A percentile compares a stretch with the other conserved stretches of the same genome.
These are phyloP conservation scores for Ciconia maguari DNA, from an alignment of 2,113 vertebrate genomes.

Conservation along the genomic window DNA sequence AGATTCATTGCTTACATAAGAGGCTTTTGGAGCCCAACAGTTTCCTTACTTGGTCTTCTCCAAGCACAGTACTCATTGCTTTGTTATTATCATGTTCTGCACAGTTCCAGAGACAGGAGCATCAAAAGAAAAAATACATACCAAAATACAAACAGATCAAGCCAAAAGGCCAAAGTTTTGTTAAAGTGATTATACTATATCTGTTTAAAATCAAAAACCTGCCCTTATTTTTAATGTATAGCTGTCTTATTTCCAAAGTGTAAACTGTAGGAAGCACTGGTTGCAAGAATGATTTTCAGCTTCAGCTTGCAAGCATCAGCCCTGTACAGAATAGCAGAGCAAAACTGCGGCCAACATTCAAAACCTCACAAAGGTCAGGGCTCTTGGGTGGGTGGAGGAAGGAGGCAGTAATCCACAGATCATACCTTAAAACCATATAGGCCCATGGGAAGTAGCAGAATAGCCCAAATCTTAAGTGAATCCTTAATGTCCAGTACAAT, in stretches of 20 bases:
- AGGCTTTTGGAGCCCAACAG: not conserved
- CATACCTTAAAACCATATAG: not conserved
- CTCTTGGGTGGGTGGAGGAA: not conserved
- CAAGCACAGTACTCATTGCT: not conserved
- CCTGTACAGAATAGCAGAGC: not conserved
- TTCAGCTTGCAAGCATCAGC: not conserved
- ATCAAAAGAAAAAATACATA: not conserved
- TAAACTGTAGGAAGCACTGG: not conserved
- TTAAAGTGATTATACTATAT: not conserved
- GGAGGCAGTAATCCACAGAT: not conserved
- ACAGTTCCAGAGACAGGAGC: not conserved
- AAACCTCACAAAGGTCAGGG: not conserved
- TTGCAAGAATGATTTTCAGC: not conserved
- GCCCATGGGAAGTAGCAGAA: not conserved
- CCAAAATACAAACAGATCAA: not conserved
- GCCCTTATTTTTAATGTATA: not conserved
- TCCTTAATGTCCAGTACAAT: not conserved
- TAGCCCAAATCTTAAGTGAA: not conserved
- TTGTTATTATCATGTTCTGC: not conserved
- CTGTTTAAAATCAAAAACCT: not conserved
- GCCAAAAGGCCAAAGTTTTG: not conserved
- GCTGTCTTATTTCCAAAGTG: not conserved
- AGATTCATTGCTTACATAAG: not conserved
- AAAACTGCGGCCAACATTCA: not conserved
- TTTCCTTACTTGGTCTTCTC: constrained; percentile 34